phyloP scores from a whole-genome alignment of 2,797 vertebrate genomes.

The Schizopygopsis malacanthus region DNA sequence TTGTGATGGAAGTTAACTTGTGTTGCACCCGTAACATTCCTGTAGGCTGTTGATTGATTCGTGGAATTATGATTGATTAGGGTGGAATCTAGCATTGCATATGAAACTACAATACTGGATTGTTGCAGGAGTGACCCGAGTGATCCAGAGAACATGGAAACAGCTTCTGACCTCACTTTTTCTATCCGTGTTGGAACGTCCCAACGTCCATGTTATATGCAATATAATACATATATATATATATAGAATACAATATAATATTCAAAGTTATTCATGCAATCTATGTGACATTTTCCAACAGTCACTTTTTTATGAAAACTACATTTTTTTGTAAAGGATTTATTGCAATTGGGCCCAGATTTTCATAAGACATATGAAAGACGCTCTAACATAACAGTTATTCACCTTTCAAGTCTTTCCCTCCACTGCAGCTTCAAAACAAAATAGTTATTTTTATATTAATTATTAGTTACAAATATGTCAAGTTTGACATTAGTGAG shows the following conservation, averaged over 20 bases:
- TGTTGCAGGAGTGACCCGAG: constrained; percentile 48
- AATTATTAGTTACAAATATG: background rate
- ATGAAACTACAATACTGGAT: constrained; percentile 50
- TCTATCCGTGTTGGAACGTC: background rate
- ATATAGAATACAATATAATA: too few relatives aligned
- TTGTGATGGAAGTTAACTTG: background rate
- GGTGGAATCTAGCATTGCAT: background rate
- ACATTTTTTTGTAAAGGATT: background rate
- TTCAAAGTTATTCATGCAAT: background rate
- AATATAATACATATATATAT: too few relatives aligned
- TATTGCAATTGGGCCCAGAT: background rate
- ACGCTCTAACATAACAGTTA: background rate
- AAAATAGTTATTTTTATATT: background rate
- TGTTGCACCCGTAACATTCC: background rate
- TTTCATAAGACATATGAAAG: background rate
- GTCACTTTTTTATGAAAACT: background rate
- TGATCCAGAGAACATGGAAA: constrained; percentile 14
- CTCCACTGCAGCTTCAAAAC: background rate
- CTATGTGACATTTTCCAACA: background rate
- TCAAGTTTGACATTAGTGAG: background rate
- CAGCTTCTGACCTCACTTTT: constrained; percentile 17
- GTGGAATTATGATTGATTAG: background rate
- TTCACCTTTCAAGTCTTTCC: background rate
- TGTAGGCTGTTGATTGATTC: background rate
- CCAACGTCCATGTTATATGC: background rate